Conservation (phyloP, 2,888 invertebrate genomes). For the Tipula unca region DNA sequence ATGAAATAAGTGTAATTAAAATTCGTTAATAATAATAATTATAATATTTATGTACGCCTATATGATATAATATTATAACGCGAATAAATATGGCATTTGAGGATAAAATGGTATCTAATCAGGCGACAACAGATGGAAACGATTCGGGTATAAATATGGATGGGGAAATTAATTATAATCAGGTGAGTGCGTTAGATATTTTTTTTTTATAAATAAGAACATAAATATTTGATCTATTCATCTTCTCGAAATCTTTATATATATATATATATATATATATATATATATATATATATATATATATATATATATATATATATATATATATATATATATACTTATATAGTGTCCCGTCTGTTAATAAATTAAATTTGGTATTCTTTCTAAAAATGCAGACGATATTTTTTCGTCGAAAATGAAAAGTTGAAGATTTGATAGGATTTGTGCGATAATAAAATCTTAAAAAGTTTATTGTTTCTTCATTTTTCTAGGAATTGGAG, state of each 20-base stretch:
- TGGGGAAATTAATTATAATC: neutral
- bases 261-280: too few relatives aligned
- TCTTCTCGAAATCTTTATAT: too few relatives aligned
- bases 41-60: neutral
- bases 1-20: neutral
- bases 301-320: too few relatives aligned
- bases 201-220: too few relatives aligned
- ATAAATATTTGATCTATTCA: too few relatives aligned
- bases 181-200: neutral
- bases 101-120: neutral
- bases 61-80: neutral
- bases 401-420: too few relatives aligned
- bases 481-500: neutral
- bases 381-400: too few relatives aligned
- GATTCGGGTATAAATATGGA: neutral
- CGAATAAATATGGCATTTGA: neutral
- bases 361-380: too few relatives aligned
- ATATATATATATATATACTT: too few relatives aligned
- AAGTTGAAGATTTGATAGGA: neutral
- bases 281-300: too few relatives aligned
- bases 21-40: neutral
- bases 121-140: neutral
- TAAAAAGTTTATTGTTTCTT: neutral
- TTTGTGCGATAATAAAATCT: neutral
- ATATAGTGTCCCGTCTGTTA: too few relatives aligned